Evolutionary conservation across 2,888 invertebrate genomes (phyloP), one percentile per base, ranked within the genome.

Genomic region (Rapana venosa): DNA sequence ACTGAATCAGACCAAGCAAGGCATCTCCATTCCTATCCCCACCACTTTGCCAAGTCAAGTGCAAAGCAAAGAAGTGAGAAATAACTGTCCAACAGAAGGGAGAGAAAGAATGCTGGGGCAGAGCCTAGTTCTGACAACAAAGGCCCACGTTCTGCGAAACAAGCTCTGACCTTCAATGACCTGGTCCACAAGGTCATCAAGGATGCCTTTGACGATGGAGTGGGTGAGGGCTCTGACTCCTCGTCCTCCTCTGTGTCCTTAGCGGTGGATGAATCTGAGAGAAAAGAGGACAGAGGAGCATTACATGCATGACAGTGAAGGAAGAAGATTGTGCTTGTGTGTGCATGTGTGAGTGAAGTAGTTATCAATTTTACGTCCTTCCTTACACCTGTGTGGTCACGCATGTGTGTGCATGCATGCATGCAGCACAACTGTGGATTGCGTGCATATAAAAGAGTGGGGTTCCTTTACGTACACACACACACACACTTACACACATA

Each of bases 101-200:
- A 17, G 22, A 5, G 6, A 17, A 79, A 81, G 35, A 35, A 30
- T 8, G 8, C 36, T 8, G 11, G 22, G 17, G 15, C 81, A 32
- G 35, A 32, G 32, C 74, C 74, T 26, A 74, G 8, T 11, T n/a
- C 66, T 66, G 47, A 47, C 66, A 15, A 66, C 66, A 66, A 22
- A 1, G 15, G 20, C 66, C 22, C 26, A 61, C 17, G n/a, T 22
- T 70, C 22, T 22, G 26, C 70, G 26, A 20, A 8, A 13, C 1
- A n/a, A 26, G 15, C 35, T 36, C 87, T 79, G 32, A 91, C 91
- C 90, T 90, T 47, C 81, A 36, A 84, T 35, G 2, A 90, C 91
- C 77, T 83, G 77, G 36, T 90, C 74, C 30, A 91, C 79, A 47
- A 91, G 85, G 6, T 90, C 89, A 30, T 83, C 83, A 2, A 91